phyloP scores from a whole-genome alignment of 2,888 invertebrate species.

The Clitarchus hookeri region DNA sequence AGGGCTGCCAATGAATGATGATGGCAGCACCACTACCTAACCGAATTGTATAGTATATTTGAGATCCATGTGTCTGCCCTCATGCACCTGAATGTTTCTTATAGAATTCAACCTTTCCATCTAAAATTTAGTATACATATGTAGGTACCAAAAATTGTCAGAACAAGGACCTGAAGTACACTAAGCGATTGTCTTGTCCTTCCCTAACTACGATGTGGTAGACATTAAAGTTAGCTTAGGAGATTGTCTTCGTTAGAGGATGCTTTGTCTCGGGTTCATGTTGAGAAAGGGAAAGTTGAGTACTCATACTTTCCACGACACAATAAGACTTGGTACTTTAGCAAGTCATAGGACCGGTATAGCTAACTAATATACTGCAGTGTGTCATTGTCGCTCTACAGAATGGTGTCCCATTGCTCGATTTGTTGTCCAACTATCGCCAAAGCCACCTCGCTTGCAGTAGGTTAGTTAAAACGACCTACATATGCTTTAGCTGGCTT shows the following conservation, averaged over 20 bases:
- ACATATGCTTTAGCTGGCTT: not conserved
- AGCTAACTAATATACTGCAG: not conserved
- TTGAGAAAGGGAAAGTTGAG: conserved; percentile 32
- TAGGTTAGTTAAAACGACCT: conserved; percentile 32
- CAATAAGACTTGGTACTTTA: too few species aligned
- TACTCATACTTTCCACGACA: too few species aligned
- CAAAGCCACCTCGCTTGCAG: conserved; percentile 37
- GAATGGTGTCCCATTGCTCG: conserved; percentile 45
- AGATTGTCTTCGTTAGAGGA: conserved; percentile 32
- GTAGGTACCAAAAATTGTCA: conserved; percentile 44
- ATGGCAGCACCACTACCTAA: conserved; percentile 45
- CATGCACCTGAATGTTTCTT: conserved; percentile 38
- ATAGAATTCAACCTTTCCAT: conserved; percentile 41
- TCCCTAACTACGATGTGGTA: not conserved
- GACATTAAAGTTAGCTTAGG: not conserved
- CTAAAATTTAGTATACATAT: too few species aligned
- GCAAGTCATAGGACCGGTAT: conserved; percentile 42
- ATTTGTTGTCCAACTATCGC: conserved; percentile 24
- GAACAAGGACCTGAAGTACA: conserved; percentile 41
- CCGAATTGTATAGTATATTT: conserved; percentile 41
- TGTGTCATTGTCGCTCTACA: conserved; percentile 40
- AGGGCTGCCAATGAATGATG: conserved; percentile 49
- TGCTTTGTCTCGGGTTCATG: conserved; percentile 34
- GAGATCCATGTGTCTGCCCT: conserved; percentile 45
- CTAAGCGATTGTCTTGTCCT: conserved; percentile 34